phyloP scores from a whole-genome alignment of 2,888 invertebrate species.

The Tryphoninae sp. region DNA sequence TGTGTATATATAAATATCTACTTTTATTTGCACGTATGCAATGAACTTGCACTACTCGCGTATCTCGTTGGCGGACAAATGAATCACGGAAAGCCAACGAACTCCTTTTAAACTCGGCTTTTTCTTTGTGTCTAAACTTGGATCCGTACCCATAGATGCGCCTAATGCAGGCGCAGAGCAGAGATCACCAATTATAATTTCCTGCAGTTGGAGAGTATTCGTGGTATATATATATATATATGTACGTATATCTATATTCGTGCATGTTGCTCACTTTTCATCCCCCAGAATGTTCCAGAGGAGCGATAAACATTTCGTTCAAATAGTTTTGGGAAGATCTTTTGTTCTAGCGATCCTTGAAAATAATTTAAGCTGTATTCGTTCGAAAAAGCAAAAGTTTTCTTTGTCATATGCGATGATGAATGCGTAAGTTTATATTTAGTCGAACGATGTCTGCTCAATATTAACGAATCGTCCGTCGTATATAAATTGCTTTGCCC shows the following conservation, averaged over 20 bases:
- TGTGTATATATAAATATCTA: constrained; percentile 7
- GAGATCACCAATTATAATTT: constrained; percentile 55
- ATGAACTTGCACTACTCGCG: constrained; percentile 46
- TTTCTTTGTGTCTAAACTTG: constrained; percentile 70
- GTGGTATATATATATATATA: background rate
- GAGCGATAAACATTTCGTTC: background rate
- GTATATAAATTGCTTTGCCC: too few species aligned
- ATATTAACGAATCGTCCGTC: too few species aligned
- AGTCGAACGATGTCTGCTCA: too few species aligned
- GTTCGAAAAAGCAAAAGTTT: background rate
- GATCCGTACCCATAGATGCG: constrained; percentile 60
- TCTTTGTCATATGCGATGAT: constrained; percentile 29
- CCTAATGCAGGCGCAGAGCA: constrained; percentile 55
- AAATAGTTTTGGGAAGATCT: background rate
- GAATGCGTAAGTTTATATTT: too few species aligned
- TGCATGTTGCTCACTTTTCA: constrained; percentile 20
- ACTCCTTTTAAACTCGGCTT: constrained; percentile 74
- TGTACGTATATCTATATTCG: background rate
- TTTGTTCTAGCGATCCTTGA: constrained; percentile 35
- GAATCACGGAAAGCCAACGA: constrained; percentile 72
- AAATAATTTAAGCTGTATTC: background rate
- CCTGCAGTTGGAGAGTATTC: constrained; percentile 14
- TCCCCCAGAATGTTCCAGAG: constrained; percentile 15
- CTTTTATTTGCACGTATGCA: constrained; percentile 11
- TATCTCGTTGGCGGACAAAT: constrained; percentile 63